These are phyloP conservation scores for Actinopyga echinites DNA, from an alignment of 53 echinoderm and acorn worm genomes.

Conservation along the genomic window DNA sequence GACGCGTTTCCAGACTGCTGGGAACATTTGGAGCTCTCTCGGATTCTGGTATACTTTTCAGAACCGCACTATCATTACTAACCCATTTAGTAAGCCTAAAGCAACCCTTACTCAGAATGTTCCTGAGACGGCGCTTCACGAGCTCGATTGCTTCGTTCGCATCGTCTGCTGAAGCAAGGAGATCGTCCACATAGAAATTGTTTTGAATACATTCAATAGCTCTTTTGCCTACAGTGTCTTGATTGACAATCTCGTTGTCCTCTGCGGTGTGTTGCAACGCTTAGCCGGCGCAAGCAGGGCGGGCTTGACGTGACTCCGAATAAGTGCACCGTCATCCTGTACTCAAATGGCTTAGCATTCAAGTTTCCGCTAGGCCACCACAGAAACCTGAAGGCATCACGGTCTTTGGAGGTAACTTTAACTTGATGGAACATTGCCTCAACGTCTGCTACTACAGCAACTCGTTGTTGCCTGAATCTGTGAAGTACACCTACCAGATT, in stretches of 20 bases:
- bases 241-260: conserved; percentile 23
- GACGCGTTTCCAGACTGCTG: conserved; percentile 43
- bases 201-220: conserved; percentile 4
- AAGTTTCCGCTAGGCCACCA: conserved; percentile 50
- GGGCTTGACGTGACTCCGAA: conserved; percentile 39
- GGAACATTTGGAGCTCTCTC: conserved; percentile 58
- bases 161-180: conserved; percentile 27
- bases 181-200: conserved; percentile 58
- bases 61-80: conserved; percentile 43
- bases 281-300: conserved; percentile 6
- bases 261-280: conserved; percentile 23
- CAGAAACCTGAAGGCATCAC: conserved; percentile 33
- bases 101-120: conserved; percentile 38
- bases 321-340: conserved; percentile 52
- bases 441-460: conserved; percentile 22
- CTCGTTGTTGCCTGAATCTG: conserved; percentile 43
- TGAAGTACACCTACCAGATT: conserved; percentile 34
- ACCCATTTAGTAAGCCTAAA: conserved; percentile 40
- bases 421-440: conserved; percentile 45
- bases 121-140: conserved; percentile 10
- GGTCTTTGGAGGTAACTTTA: conserved; percentile 15
- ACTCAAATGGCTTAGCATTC: background rate
- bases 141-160: background rate
- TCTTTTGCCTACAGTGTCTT: conserved; percentile 22
- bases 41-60: conserved; percentile 36